Evolutionary conservation across 2,888 invertebrate species (phyloP), one percentile per base, ranked within the genome.

Genomic region (Ochropleura leucogaster): DNA sequence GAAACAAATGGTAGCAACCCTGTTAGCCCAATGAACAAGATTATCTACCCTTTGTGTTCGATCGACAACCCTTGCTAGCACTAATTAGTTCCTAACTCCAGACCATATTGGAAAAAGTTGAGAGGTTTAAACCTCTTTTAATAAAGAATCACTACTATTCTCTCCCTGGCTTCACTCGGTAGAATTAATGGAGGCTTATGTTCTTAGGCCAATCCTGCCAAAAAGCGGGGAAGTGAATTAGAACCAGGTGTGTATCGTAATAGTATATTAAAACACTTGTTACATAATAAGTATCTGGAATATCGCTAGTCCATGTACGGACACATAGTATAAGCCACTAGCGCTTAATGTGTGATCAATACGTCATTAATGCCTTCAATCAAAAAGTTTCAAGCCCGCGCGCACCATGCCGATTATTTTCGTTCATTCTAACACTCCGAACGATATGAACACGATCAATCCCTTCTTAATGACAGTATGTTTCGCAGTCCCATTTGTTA

Each of bases 41-140:
- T 79, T 65, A 82, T 72, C 72, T 62, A 16, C 72, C 57, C 79
- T 83, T 79, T 82, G 72, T 70, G 57, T 60, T n/a, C 72, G 69
- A 62, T 68, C 79, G 71, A 49, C 65, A 30, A 30, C 51, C 68
- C 74, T 62, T 47, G 74, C 57, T 57, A n/a, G 65, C 68, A 57
- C 64, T 82, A 85, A 79, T 85, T 87, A 85, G 68, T 82, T 72
- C 67, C 18, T 49, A 75, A 74, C 85, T 73, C 64, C 51, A 68
- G 62, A 14, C 44, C 62, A 14, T 85, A 79, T 82, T 73, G 83
- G 77, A 72, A 85, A 85, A 87, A 79, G 83, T 87, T 79, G 40
- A 12, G 40, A 12, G 44, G 68, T 62, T 68, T 53, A 76, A 82
- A 59, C n/a, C 74, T 70, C 70, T 77, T 77, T 70, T 59, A 59